Evolutionary conservation across 2,113 vertebrate genomes (phyloP).

Genomic region (Prunella himalayana): DNA sequence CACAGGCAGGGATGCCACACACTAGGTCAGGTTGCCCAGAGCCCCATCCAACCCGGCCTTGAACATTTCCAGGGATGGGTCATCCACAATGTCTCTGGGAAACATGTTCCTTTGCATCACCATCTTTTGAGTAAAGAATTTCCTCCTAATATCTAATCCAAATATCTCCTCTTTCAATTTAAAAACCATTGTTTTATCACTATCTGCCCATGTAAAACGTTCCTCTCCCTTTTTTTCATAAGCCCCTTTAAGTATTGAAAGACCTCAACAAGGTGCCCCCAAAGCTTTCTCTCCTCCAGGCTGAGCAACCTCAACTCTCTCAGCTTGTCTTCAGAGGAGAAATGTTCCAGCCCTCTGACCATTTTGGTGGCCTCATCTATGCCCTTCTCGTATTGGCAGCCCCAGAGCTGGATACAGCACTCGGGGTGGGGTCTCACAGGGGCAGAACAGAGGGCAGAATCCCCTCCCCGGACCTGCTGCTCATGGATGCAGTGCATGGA

Average conservation of each 20-base stretch:
- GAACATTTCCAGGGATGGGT: not conserved
- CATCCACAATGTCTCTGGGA: too few species aligned
- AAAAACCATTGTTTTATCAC: not conserved
- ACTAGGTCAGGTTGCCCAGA: not conserved
- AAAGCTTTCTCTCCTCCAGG: not conserved
- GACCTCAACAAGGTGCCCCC: not conserved
- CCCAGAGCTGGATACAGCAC: not conserved
- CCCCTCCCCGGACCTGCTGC: not conserved
- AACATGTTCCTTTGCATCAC: not conserved
- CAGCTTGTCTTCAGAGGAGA: not conserved
- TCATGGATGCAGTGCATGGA: not conserved
- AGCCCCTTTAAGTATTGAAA: not conserved
- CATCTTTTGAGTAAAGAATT: not conserved
- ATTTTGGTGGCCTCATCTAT: accelerated
- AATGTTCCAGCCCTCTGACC: not conserved
- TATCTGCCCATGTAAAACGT: not conserved
- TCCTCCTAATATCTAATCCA: not conserved
- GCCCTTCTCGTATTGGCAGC: not conserved
- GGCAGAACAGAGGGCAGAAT: not conserved
- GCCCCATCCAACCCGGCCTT: not conserved
- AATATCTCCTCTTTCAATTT: not conserved
- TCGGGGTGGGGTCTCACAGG: not conserved
- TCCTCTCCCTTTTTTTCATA: not conserved
- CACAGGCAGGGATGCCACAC: not conserved
- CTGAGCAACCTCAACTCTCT: not conserved